Base-by-base conservation (phyloP, 2,113 vertebrate species). In the Sorex fumeus region DNA sequence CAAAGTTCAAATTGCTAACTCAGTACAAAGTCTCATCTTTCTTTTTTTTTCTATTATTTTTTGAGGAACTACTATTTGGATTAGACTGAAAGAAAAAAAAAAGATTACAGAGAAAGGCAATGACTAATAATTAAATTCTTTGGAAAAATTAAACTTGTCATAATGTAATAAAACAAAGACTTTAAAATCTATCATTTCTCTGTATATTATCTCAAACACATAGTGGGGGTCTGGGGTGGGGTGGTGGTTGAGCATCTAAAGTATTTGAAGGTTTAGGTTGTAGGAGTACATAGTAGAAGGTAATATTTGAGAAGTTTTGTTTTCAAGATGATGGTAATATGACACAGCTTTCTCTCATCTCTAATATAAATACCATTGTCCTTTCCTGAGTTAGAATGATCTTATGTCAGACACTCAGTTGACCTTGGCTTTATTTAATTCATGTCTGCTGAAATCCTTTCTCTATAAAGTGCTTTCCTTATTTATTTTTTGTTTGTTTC, bases 81-180 rank as follows among this genome's bases (percentile, higher is more conserved):
- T 87, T 81, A 74, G 40, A 40, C 7, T 4, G 47, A 82, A 90
- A 67, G 67, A 82, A 88, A 16, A 23, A 87, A 79, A 25, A 23
- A 87, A 79, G 27, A 50, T 50, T 50, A 50, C 47, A 90, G 87
- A 25, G 34, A 70, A 79, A 43, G 83, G 67, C 40, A 3, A 88
- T 43, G 6, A 1, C 10, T 77, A 83, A 75, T 83, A 57, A 94
- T 71, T 77, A 69, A n/a, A 69, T 79, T 76, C 92, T 53, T 91
- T 25, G 27, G 53, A 67, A 85, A 90, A 93, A 47, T 77, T 76
- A 82, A 69, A 75, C 27, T 69, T 6, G 32, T 2, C 57, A 53
- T 53, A 6, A 30, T 71, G 28, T 28, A 18, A 62, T 30, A 62
- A 9, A 79, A 64, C 9, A 82, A 64, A 34, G 40, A 3, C 60